These are phyloP conservation scores for Dromas ardeola DNA, from an alignment of 2,113 vertebrate species.

Conservation along the genomic window DNA sequence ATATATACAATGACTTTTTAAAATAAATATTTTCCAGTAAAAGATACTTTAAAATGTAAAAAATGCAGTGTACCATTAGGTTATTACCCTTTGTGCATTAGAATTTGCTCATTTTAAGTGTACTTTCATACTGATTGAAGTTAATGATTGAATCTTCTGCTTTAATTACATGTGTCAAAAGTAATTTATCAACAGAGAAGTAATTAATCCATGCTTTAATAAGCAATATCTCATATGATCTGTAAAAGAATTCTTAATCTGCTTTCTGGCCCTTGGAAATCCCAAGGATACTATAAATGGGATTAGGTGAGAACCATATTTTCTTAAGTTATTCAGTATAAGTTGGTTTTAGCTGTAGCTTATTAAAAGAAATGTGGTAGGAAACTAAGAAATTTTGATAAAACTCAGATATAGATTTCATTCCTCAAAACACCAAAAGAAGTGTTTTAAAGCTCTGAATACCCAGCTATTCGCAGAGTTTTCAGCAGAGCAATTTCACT, in stretches of 20 bases:
- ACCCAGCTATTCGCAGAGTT: background rate
- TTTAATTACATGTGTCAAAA: slow-evolving; percentile 61
- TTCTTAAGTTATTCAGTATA: background rate
- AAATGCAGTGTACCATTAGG: background rate
- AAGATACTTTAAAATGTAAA: background rate
- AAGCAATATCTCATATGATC: slow-evolving; percentile 33
- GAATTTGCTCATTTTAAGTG: slow-evolving; percentile 10
- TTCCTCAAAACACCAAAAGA: background rate
- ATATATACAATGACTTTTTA: background rate
- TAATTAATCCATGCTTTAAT: slow-evolving; percentile 61
- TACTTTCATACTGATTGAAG: slow-evolving; percentile 31
- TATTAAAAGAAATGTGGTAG: background rate
- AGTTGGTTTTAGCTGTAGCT: background rate
- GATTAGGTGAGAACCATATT: background rate
- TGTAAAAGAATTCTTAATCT: slow-evolving; percentile 26
- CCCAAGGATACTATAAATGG: background rate
- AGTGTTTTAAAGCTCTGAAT: background rate
- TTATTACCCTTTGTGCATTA: background rate
- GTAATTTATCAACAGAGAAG: slow-evolving; percentile 58
- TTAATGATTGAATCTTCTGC: slow-evolving; percentile 39
- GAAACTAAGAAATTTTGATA: background rate
- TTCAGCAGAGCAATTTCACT: background rate
- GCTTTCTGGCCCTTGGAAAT: background rate
- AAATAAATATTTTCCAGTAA: background rate
- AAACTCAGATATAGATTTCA: background rate